Evolutionary conservation across 2,113 vertebrate genomes (phyloP), one percentile per base, ranked within the genome.

Genomic region (Pluvialis apricaria): DNA sequence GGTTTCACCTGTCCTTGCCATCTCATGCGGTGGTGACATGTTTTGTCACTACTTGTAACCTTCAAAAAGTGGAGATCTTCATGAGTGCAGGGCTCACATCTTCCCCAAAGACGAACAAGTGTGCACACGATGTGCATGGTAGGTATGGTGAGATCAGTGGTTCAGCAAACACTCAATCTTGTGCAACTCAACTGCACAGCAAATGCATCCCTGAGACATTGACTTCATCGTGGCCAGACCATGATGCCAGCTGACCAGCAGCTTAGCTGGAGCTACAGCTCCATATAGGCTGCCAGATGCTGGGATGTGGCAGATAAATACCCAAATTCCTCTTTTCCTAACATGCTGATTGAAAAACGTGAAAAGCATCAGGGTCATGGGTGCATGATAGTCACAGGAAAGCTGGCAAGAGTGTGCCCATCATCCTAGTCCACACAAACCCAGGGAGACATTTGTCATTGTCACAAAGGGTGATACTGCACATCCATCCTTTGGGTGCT

Each of bases 111-210:
- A 3, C 47, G 62, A 90, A 15, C 24, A 40, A 90, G 11, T 6
- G 38, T 42, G 60, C 14, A 28, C 21, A 49, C 0, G 0, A 40
- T 11, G 9, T 45, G 55, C 51, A 25, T 28, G 36, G 32, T 28
- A 44, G 9, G 11, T 26, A 32, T 5, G 36, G 42, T 28, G 24
- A 86, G 36, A 65, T 52, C 60, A 26, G 49, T 47, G 45, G 26
- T 44, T 80, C 57, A 75, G 72, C 69, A 82, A 51, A 58, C 17
- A 22, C 18, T 55, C 10, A 0, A 21, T 79, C 66, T 85, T 85
- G 25, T n/a, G 26, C 58, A 47, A 45, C 45, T 60, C 42, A 60
- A n/a, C 40, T 73, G 64, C 64, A 55, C n/a, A 64, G 54, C 22
- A 92, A 61, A 83, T 24, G 44, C 29, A 61, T 57, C 62, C 69